Base-by-base conservation (phyloP, 2,797 vertebrate genomes). In the Myotis findleyi region DNA sequence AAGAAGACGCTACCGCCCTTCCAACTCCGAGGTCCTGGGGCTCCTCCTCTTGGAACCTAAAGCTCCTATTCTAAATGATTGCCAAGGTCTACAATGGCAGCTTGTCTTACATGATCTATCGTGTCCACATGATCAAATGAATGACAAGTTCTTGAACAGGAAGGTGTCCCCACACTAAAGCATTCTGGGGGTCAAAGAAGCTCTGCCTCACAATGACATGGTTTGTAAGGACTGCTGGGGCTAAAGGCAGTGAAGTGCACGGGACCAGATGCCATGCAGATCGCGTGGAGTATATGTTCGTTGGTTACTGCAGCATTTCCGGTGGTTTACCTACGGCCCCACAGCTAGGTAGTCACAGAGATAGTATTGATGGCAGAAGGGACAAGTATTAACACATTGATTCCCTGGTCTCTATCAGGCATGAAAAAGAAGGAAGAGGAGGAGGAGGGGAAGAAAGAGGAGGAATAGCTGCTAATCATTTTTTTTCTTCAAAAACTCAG, bases 301-400 rank as follows among this genome's bases (percentile, higher is more conserved):
- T 82, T 53, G n/a, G 23, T 38, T 25, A 6, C 55, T 53, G 49
- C 21, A 41, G 4, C 23, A 87, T 86, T 92, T 76, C 76, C 12
- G 16, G 0, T 0, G 1, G 94, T 57, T 57, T 41, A 57, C 90
- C 41, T 75, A 90, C 36, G 38, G 41, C 89, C 89, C 85, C 41
- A 82, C 5, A 94, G 77, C 81, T 94, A 92, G 73, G 18, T 68
- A 66, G 75, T 91, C 87, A 44, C 53, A 92, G 85, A 91, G 10
- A 17, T 4, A 49, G 76, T 47, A 66, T 13, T 20, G 44, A 55
- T 17, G 38, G 30, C 53, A 62, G 21, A 83, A 51, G 17, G 62
- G 23, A 57, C 44, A 33, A 71, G 9, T 18, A 12, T n/a, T 49
- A 81, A 66, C 0, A 0, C 62, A 44, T 21, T 12, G 33, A 66